A percentile compares a stretch with the other conserved stretches of the same genome.
Conservation (phyloP, 2,888 invertebrate genomes). For the Patella pellucida region DNA sequence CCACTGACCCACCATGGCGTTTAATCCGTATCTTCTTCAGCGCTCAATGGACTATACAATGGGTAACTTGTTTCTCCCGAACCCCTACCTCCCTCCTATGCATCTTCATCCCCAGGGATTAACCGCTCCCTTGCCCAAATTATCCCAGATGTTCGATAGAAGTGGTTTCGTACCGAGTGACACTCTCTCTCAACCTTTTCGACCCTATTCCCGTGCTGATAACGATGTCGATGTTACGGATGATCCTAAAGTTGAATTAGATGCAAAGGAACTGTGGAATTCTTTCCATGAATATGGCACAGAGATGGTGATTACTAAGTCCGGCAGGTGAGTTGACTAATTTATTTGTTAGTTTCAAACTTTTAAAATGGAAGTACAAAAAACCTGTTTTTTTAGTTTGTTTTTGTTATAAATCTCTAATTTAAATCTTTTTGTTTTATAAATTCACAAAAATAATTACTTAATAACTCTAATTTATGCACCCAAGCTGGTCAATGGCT, state of each 20-base stretch:
- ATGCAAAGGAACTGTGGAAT: conserved; percentile 98
- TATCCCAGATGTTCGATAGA: conserved; percentile 44
- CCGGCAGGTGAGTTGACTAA: conserved; percentile 87
- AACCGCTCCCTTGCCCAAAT: conserved; percentile 50
- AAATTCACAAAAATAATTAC: too few relatives aligned
- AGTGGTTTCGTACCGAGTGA: conserved; percentile 35
- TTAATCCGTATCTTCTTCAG: conserved; percentile 55
- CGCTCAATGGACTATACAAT: conserved; percentile 53
- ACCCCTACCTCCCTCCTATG: conserved; percentile 52
- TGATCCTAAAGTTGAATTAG: conserved; percentile 98
- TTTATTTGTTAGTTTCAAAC: conserved; percentile 3
- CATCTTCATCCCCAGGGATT: conserved; percentile 41
- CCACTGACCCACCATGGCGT: conserved; percentile 47
- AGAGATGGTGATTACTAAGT: conserved; percentile 99
- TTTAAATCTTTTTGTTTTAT: too few relatives aligned
- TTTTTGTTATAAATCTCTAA: too few relatives aligned
- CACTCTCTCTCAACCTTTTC: conserved; percentile 35
- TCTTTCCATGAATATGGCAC: conserved; percentile 98
- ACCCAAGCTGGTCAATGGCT: too few relatives aligned
- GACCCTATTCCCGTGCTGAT: conserved; percentile 74
- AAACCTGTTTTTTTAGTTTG: too few relatives aligned
- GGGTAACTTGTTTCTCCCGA: conserved; percentile 45
- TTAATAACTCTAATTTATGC: too few relatives aligned
- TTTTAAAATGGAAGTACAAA: too few relatives aligned
- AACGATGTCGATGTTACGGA: conserved; percentile 89